These are phyloP conservation scores for Cyprinodon diabolis DNA, from an alignment of 2,797 vertebrate species.

Conservation along the genomic window DNA sequence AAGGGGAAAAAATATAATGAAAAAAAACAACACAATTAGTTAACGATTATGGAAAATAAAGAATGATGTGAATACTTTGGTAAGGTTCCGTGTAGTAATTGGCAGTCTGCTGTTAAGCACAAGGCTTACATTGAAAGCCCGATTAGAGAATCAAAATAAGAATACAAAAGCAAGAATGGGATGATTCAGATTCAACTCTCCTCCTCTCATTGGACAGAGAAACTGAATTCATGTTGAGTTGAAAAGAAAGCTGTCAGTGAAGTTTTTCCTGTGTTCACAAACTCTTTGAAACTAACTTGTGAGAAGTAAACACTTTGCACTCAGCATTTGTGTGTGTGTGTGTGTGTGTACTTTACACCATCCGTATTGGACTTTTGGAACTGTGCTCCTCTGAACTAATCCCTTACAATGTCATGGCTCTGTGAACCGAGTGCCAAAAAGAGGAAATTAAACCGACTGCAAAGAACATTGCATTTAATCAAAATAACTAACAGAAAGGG, in stretches of 20 bases:
- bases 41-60: neutral
- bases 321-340: constrained; percentile 24
- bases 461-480: constrained; percentile 48
- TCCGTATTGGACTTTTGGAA: constrained; percentile 22
- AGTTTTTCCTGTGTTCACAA: constrained; percentile 55
- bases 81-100: neutral
- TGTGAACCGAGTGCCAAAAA: constrained; percentile 27
- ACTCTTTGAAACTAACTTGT: constrained; percentile 61
- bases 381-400: constrained; percentile 17
- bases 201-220: constrained; percentile 49
- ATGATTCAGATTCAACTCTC: constrained; percentile 20
- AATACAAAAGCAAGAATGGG: constrained; percentile 17
- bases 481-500: constrained; percentile 37
- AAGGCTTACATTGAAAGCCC: neutral
- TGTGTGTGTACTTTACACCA: constrained; percentile 39
- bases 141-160: constrained; percentile 9
- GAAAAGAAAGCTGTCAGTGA: constrained; percentile 44
- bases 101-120: neutral
- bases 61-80: neutral
- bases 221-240: constrained; percentile 43
- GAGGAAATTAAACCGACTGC: constrained; percentile 48
- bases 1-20: neutral
- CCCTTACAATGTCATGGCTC: constrained; percentile 24
- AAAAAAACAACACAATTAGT: neutral
- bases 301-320: constrained; percentile 76